phyloP scores from a whole-genome alignment of 2,797 vertebrate species.

The Eulemur coronatus region DNA sequence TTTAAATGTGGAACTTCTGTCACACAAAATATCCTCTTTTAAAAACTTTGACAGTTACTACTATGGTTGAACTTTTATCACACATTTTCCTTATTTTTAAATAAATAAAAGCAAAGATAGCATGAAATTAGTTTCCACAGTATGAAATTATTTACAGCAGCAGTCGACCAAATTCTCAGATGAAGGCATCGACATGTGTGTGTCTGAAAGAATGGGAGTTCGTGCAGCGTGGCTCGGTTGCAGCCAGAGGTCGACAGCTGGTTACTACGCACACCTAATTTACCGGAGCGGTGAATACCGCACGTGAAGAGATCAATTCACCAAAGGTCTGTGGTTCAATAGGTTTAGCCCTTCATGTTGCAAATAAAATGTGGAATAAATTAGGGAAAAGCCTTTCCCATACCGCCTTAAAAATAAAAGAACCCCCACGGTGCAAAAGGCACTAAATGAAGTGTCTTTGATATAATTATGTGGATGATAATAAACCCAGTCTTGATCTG shows the following conservation, averaged over 20 bases:
- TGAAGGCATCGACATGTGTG: constrained; percentile 41
- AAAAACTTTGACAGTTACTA: neutral
- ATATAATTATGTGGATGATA: constrained; percentile 66
- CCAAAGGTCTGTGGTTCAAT: constrained; percentile 79
- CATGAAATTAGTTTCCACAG: constrained; percentile 81
- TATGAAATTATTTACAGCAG: constrained; percentile 79
- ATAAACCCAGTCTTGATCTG: constrained; percentile 28
- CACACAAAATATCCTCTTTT: neutral
- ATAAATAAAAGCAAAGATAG: constrained; percentile 81
- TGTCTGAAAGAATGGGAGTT: constrained; percentile 69
- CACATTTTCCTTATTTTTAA: constrained; percentile 69
- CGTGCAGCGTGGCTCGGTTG: constrained; percentile 73
- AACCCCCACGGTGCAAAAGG: constrained; percentile 30
- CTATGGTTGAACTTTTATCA: constrained; percentile 37
- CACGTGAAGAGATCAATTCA: constrained; percentile 77
- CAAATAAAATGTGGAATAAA: constrained; percentile 80
- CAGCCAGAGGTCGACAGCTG: constrained; percentile 83
- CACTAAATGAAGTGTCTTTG: constrained; percentile 53
- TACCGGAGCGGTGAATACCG: constrained; percentile 80
- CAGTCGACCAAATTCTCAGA: constrained; percentile 54
- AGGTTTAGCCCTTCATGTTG: constrained; percentile 75
- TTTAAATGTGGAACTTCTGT: constrained; percentile 3
- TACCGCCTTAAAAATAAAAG: constrained; percentile 33
- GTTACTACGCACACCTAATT: constrained; percentile 85
- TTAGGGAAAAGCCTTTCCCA: constrained; percentile 48